Evolutionary conservation across 2,888 invertebrate species (phyloP), one percentile per base, ranked within the genome.

Genomic region (Lithophane ornitopus): DNA sequence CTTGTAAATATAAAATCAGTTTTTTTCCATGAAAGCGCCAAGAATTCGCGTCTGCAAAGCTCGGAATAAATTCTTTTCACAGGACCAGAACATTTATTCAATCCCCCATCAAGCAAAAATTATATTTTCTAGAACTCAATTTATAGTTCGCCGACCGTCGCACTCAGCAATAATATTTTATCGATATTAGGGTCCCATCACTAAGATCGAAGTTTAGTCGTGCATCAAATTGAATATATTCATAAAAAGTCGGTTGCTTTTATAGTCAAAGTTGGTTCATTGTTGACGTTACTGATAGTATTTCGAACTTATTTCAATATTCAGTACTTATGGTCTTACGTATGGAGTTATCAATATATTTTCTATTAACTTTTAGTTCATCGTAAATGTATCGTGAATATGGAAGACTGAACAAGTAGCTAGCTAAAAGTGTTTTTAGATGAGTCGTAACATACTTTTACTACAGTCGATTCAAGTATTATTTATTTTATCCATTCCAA

Each of bases 161-260:
- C 70, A 78, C 76, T 86, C 86, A 75, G 81, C 77, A 82, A 87
- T 85, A 84, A 87, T 81, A 88, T 82, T 86, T 89, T 85, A 89
- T 88, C 89, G 87, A 89, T 86, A 86, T 84, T 74, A 71, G 59
- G 70, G 65, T 28, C 76, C 77, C 91, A 87, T 88, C 90, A 85
- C 89, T 91, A 88, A 83, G 83, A 89, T 87, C 72, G 82, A 89
- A 89, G 91, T 88, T 90, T 89, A 90, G 89, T 90, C 91, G 90
- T 90, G 92, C 91, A 91, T 92, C 89, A 92, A 92, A 92, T 92
- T 92, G 92, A 92, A 91, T 91, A 91, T 91, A 91, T 92, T 90
- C 91, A 91, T 92, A 92, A 92, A 91, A 92, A 80, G 80, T 86
- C 85, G 86, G 88, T 86, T 82, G 81, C 74, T 75, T 88, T 89